Percentiles rank a stretch among this genome's conserved stretches.
Evolutionary conservation across 2,113 vertebrate species (phyloP).

Genomic region (Balaenoptera acutorostrata): DNA sequence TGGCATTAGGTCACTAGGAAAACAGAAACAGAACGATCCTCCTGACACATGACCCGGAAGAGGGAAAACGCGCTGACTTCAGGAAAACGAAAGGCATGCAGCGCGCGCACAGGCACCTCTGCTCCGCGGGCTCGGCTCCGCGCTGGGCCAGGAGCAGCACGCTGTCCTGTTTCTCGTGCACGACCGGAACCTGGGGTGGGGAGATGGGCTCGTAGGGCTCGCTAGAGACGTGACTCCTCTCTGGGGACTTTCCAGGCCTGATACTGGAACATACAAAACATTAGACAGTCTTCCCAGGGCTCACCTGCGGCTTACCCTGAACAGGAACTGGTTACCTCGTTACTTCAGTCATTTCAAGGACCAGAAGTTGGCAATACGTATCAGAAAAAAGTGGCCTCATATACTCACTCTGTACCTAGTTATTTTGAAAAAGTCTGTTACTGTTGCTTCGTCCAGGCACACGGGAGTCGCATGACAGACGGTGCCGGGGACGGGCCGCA

Average conservation of each 20-base stretch:
- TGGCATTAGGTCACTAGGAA: background rate
- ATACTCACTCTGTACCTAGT: background rate
- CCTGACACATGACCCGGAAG: background rate
- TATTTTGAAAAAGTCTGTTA: background rate
- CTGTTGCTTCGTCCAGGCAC: background rate
- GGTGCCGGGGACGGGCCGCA: background rate
- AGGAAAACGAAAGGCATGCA: background rate
- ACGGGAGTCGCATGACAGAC: too few species aligned
- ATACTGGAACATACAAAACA: slow-evolving; percentile 9
- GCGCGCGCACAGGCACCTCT: slow-evolving; percentile 82
- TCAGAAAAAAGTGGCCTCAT: background rate
- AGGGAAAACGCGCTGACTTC: background rate
- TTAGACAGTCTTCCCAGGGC: background rate
- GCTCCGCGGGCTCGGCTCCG: slow-evolving; percentile 89
- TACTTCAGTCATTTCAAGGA: background rate
- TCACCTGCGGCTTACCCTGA: background rate
- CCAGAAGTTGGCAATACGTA: background rate
- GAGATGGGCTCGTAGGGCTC: slow-evolving; percentile 98
- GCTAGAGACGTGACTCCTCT: slow-evolving; percentile 87
- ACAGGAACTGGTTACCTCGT: background rate
- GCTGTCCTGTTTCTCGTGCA: slow-evolving; percentile 91
- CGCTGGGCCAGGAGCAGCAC: slow-evolving; percentile 84
- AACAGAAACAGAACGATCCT: background rate
- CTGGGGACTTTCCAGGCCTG: slow-evolving; percentile 97
- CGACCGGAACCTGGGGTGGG: slow-evolving; percentile 90